Conservation (phyloP, 1,140 invertebrate genomes). For the Saccostrea echinata region DNA sequence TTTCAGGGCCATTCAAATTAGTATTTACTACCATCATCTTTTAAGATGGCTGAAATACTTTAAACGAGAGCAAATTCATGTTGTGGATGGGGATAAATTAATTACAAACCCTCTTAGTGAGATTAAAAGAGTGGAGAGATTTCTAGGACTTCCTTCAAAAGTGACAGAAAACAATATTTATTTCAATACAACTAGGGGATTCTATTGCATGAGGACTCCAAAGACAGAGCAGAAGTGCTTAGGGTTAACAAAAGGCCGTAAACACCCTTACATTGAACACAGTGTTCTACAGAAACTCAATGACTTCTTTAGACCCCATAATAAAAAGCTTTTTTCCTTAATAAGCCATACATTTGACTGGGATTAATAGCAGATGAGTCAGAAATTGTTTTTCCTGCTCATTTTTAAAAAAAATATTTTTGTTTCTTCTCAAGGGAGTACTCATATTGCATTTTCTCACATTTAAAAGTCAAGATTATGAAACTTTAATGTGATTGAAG, state of each 20-base stretch:
- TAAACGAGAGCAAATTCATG: constrained; percentile 74
- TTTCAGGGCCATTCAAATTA: constrained; percentile 75
- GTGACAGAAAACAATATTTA: constrained; percentile 74
- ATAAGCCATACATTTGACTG: constrained; percentile 75
- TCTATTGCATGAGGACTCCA: constrained; percentile 80
- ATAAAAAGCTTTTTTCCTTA: constrained; percentile 80
- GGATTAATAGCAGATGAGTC: constrained; percentile 58
- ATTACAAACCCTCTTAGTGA: constrained; percentile 74
- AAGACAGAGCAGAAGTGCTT: constrained; percentile 83
- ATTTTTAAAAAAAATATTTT: neutral
- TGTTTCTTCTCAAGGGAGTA: neutral
- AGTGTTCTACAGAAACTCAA: constrained; percentile 87
- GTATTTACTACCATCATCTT: constrained; percentile 78
- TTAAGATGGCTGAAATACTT: constrained; percentile 76
- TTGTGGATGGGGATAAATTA: constrained; percentile 77
- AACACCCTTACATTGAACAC: constrained; percentile 90
- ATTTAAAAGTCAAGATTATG: neutral
- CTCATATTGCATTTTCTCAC: neutral
- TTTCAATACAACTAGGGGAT: constrained; percentile 80
- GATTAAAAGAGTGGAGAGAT: constrained; percentile 74
- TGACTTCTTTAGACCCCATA: constrained; percentile 94
- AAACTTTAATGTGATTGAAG: neutral
- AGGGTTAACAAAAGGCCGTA: constrained; percentile 94
- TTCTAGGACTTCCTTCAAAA: constrained; percentile 72
- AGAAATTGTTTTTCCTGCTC: neutral